Conservation (phyloP, 2,797 vertebrate genomes). For the Tragopan temminckii region DNA sequence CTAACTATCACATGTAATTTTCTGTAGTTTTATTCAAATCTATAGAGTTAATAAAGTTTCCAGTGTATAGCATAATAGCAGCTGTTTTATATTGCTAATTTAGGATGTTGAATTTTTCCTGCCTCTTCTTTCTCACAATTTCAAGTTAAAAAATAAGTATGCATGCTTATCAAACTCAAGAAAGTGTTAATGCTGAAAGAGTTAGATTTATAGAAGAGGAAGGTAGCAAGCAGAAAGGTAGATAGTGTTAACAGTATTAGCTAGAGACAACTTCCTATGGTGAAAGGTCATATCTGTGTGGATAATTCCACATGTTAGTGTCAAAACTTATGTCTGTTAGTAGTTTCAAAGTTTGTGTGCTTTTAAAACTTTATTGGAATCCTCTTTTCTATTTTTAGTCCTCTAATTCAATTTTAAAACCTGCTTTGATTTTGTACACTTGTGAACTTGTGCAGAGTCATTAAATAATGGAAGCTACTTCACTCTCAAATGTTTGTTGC, state of each 20-base stretch:
- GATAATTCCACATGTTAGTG: not conserved
- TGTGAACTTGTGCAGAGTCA: conserved; percentile 40
- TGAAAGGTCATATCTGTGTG: not conserved
- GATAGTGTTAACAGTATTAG: not conserved
- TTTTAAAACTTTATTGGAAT: conserved; percentile 30
- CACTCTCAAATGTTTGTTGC: not conserved
- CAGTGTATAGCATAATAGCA: conserved; percentile 10
- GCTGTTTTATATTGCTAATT: conserved; percentile 64
- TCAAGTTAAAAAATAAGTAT: conserved; percentile 8
- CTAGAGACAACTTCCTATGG: not conserved
- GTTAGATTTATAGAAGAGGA: not conserved
- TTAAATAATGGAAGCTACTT: conserved; percentile 21
- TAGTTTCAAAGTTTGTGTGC: not conserved
- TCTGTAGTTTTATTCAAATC: conserved; percentile 51
- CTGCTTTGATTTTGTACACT: conserved; percentile 23
- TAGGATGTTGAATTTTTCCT: conserved; percentile 33
- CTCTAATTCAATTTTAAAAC: conserved; percentile 25
- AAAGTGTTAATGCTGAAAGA: not conserved
- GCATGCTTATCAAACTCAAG: not conserved
- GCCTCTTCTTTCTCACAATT: conserved; percentile 8
- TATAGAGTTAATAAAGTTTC: conserved; percentile 46
- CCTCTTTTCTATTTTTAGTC: conserved; percentile 33
- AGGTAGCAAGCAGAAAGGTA: conserved; percentile 4
- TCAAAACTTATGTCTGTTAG: not conserved
- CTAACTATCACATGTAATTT: conserved; percentile 43